Conservation (phyloP, 2,113 vertebrate genomes). For the Nesogale talazaci region DNA sequence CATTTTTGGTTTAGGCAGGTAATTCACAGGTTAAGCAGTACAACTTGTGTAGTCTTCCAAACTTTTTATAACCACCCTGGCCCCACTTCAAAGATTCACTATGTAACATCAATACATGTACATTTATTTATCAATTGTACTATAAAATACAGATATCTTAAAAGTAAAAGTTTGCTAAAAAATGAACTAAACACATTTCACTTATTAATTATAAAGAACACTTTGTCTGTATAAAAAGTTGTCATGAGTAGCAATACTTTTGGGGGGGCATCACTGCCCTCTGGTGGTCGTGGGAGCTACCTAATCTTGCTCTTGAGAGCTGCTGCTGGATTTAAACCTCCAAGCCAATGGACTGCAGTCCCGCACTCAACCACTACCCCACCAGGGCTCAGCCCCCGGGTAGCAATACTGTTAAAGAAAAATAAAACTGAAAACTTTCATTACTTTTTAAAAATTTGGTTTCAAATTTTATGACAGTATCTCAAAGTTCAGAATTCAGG, state of each 20-base stretch:
- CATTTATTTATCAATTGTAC: constrained; percentile 25
- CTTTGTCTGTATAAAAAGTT: background rate
- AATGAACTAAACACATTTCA: constrained; percentile 20
- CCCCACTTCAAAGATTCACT: background rate
- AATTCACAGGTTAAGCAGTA: background rate
- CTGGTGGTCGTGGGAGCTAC: too few species aligned
- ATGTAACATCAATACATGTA: background rate
- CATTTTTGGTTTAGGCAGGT: constrained; percentile 16
- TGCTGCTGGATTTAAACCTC: too few species aligned
- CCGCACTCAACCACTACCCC: too few species aligned
- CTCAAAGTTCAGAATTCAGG: constrained; percentile 50
- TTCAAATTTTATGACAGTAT: constrained; percentile 46
- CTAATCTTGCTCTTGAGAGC: too few species aligned
- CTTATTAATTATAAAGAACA: constrained; percentile 43
- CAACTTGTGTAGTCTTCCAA: constrained; percentile 24
- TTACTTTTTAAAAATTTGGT: constrained; percentile 41
- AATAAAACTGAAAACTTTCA: constrained; percentile 20
- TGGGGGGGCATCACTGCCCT: too few species aligned
- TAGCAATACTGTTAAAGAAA: constrained; percentile 39
- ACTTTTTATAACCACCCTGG: background rate
- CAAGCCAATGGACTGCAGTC: too few species aligned
- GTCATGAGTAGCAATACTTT: constrained; percentile 8
- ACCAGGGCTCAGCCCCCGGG: too few species aligned
- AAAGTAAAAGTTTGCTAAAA: background rate
- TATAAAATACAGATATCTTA: constrained; percentile 30